phyloP scores from a whole-genome alignment of 2,113 vertebrate genomes.

The Morone saxatilis region DNA sequence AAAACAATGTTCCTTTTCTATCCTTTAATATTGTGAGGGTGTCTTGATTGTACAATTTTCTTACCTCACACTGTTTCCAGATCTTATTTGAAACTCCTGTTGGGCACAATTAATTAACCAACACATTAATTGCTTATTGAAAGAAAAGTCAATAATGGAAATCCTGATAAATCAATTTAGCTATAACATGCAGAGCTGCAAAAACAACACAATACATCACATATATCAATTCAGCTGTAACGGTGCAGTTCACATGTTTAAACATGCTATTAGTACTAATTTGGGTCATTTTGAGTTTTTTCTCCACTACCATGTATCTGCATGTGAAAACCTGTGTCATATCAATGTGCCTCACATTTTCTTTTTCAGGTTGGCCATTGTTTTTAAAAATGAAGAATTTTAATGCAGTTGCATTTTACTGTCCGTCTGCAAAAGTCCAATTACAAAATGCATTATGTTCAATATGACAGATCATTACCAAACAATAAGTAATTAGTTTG shows the following conservation, averaged over 20 bases:
- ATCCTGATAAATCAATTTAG: background rate
- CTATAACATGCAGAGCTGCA: slow-evolving; percentile 7
- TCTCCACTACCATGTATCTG: background rate
- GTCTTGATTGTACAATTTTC: background rate
- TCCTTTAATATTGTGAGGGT: background rate
- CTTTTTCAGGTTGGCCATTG: background rate
- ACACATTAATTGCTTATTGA: slow-evolving; percentile 26
- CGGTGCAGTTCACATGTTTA: background rate
- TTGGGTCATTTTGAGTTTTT: background rate
- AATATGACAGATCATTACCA: too few relatives aligned
- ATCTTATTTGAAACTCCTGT: background rate
- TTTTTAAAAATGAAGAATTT: background rate
- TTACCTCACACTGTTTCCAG: background rate
- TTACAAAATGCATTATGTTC: too few relatives aligned
- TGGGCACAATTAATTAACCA: background rate
- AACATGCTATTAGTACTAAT: background rate
- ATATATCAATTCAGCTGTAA: slow-evolving; percentile 7
- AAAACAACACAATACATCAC: slow-evolving; percentile 1
- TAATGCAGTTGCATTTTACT: too few relatives aligned
- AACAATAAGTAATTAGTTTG: background rate
- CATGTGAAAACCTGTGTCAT: background rate
- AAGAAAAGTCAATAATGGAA: slow-evolving; percentile 41
- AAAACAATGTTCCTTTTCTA: background rate
- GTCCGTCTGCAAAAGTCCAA: too few relatives aligned
- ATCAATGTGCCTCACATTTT: background rate